Evolutionary conservation across 92 coral and sea anemone genomes (phyloP), one percentile per base, ranked within the genome.

Genomic region (Epizoanthus ramosus): DNA sequence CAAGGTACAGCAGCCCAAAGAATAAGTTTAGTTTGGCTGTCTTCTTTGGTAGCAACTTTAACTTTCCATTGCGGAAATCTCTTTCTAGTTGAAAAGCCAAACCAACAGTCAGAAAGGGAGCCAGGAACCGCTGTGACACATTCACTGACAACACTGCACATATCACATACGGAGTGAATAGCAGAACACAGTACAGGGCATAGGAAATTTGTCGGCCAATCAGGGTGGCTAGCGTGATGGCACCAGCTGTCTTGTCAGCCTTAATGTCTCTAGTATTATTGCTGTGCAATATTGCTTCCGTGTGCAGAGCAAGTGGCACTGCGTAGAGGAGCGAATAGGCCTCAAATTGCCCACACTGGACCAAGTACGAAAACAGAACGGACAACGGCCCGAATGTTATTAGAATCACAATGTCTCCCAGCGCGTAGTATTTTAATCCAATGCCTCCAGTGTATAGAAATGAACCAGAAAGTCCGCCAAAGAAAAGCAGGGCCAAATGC

Each of bases 341-440:
- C 10, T 95, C 90, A 68, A 96, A 92, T 33, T 84, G 92, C 2
- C 99, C 99, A 79, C 99, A 92, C 50, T 96, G 99, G 4, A 85
- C 92, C 3, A 96, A 84, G 54, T 84, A 96, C 0, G 99, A 94
- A 72, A 96, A 96, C 63, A 96, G 56, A 2, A 96, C 99, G 1
- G 99, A 97, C n/a, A 96, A 72, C 45, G 99, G 99, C 22, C 99
- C 99, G 75, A 96, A 96, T 52, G 98, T 94, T 13, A 96, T 94
- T 13, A 96, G 83, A 52, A 96, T 92, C n/a, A 96, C 98, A 31
- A 96, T 85, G 80, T 96, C 99, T 15, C 99, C 99, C 19, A 95
- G 89, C 22, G 98, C 98, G 73, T 93, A 93, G 83, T 95, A 95
- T 73, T 95, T 95, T n/a, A 95, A 66, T 31, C 98, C 98, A 86